phyloP scores from a whole-genome alignment of 1,140 invertebrate genomes.

The Holotrichia oblita region DNA sequence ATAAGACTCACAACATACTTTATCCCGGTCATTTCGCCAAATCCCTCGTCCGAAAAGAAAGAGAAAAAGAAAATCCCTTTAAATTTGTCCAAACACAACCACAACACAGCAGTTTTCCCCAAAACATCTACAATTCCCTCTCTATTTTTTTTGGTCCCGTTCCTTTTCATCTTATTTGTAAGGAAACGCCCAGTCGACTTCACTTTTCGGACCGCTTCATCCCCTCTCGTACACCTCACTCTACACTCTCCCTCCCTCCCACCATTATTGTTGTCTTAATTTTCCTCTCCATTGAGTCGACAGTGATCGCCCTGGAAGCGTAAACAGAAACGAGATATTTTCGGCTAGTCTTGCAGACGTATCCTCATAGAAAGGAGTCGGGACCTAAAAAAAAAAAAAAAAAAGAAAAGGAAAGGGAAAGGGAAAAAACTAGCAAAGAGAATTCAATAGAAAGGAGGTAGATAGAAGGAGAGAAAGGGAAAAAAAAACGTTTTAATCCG shows the following conservation, averaged over 20 bases:
- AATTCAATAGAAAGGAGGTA: background rate
- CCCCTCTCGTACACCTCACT: background rate
- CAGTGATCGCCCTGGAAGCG: background rate
- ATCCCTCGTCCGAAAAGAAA: too few species aligned
- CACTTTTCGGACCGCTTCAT: background rate
- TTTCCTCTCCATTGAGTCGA: constrained; percentile 16
- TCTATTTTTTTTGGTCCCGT: too few species aligned
- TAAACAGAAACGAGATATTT: constrained; percentile 8
- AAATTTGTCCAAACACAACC: too few species aligned
- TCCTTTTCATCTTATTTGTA: background rate
- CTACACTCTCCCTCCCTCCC: background rate
- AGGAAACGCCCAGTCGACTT: background rate
- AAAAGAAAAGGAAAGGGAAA: background rate
- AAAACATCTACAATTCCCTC: too few species aligned
- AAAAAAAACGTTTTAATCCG: constrained; percentile 1
- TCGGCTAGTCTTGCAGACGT: background rate
- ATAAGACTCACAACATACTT: too few species aligned
- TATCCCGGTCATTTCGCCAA: too few species aligned
- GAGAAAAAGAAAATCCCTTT: too few species aligned
- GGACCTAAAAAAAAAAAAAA: background rate
- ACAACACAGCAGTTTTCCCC: too few species aligned
- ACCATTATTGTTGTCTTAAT: constrained; percentile 17
- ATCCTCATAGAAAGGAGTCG: background rate
- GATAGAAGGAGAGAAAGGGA: background rate
- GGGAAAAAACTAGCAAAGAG: too few species aligned